These are phyloP conservation scores for Drosophila mayri DNA, from an alignment of 1,140 invertebrate genomes.

Conservation along the genomic window DNA sequence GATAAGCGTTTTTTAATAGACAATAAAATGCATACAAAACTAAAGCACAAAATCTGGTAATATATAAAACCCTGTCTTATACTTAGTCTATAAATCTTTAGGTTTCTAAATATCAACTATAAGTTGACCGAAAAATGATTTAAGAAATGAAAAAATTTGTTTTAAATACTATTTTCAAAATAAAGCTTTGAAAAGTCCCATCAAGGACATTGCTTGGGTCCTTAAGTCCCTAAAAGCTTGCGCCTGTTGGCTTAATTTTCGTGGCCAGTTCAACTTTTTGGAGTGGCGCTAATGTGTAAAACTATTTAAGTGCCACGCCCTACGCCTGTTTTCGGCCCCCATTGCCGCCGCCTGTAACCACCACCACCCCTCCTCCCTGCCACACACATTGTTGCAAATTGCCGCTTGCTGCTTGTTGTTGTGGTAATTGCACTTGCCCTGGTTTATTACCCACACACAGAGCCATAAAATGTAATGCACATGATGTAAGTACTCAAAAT, in stretches of 20 bases:
- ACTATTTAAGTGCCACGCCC: slow-evolving; percentile 62
- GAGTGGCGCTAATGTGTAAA: slow-evolving; percentile 55
- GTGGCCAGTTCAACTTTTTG: slow-evolving; percentile 40
- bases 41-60: no score
- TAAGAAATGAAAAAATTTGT: background rate
- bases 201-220: no score
- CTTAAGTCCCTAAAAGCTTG: background rate
- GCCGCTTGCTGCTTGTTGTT: slow-evolving; percentile 37
- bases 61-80: no score
- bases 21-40: no score
- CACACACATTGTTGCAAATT: slow-evolving; percentile 72
- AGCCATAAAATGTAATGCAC: slow-evolving; percentile 77
- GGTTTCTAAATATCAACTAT: background rate
- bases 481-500: slow-evolving; percentile 77
- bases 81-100: no score
- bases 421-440: slow-evolving; percentile 74
- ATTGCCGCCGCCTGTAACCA: no score
- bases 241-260: background rate
- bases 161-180: background rate
- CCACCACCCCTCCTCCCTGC: background rate
- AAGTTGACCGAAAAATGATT: background rate
- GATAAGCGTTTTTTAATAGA: no score
- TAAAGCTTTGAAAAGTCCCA: background rate
- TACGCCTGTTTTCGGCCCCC: background rate
- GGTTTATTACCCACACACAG: slow-evolving; percentile 72